Conservation (phyloP, 2,888 invertebrate species). For the Callosobruchus maculatus region DNA sequence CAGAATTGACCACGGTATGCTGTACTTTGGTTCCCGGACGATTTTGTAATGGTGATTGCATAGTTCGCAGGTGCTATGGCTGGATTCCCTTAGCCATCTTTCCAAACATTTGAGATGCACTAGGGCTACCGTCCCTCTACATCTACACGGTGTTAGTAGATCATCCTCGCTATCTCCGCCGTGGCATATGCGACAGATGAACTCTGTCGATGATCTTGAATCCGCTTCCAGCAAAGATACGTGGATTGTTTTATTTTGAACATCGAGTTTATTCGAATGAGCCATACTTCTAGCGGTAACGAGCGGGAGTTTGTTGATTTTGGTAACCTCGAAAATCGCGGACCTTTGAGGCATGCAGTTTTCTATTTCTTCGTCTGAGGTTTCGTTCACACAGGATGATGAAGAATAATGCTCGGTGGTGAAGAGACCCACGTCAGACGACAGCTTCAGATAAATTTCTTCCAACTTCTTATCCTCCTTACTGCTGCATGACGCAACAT, state of each 20-base stretch:
- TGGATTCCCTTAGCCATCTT: conserved; percentile 56
- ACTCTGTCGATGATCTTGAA: conserved; percentile 24
- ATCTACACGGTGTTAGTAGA: conserved; percentile 54
- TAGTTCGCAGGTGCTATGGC: conserved; percentile 55
- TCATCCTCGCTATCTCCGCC: conserved; percentile 46
- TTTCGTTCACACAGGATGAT: conserved; percentile 28
- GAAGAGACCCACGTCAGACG: conserved; percentile 36
- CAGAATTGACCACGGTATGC: conserved; percentile 36
- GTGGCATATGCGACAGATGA: conserved; percentile 47
- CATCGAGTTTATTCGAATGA: conserved; percentile 36
- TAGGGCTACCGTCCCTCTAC: conserved; percentile 55
- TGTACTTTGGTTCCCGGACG: conserved; percentile 46
- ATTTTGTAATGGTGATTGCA: conserved; percentile 55
- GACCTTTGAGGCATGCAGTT: background rate
- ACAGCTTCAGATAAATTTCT: conserved; percentile 26
- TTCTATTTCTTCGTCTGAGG: conserved; percentile 8
- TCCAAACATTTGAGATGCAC: conserved; percentile 58
- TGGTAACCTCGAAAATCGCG: conserved; percentile 24
- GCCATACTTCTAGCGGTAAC: conserved; percentile 39
- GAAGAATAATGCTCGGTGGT: conserved; percentile 29
- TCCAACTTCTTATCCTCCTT: conserved; percentile 2
- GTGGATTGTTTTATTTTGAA: conserved; percentile 34
- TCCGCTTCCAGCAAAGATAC: conserved; percentile 35
- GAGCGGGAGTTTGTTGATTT: conserved; percentile 36
- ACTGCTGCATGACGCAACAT: background rate